A percentile compares a stretch with the other conserved stretches of the same genome.
Evolutionary conservation across 64 coral and sea anemone species (phyloP).

Genomic region (Montipora sp.): DNA sequence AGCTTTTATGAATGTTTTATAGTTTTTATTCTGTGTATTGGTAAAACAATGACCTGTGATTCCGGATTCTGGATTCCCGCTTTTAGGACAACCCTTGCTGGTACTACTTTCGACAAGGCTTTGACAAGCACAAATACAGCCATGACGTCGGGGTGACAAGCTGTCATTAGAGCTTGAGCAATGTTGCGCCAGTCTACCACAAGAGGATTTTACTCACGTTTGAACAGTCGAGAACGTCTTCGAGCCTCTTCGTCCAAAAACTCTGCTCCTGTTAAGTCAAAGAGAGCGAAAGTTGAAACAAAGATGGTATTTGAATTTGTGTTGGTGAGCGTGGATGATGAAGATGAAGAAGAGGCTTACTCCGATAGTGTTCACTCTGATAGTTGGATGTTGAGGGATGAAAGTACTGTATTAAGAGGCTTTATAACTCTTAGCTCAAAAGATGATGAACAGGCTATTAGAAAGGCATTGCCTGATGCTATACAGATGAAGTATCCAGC

Average conservation of each 20-base stretch:
- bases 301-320: too few relatives aligned
- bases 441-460: not conserved
- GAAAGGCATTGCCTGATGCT: slow-evolving; percentile 29
- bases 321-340: not conserved
- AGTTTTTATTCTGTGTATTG: too few relatives aligned
- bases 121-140: not conserved
- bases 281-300: too few relatives aligned
- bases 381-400: too few relatives aligned
- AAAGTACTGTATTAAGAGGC: slow-evolving; percentile 14
- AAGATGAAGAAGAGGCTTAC: not conserved
- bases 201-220: slow-evolving; percentile 36
- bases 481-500: slow-evolving; percentile 52
- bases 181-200: slow-evolving; percentile 31
- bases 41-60: too few relatives aligned
- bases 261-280: slow-evolving; percentile 4
- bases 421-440: slow-evolving; percentile 35
- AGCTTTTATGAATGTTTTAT: too few relatives aligned
- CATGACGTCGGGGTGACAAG: slow-evolving; percentile 10
- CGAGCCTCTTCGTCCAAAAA: not conserved
- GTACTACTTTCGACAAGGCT: not conserved
- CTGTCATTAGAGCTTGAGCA: slow-evolving; percentile 49
- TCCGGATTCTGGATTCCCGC: too few relatives aligned
- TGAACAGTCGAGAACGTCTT: not conserved
- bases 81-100: not conserved
- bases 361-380: too few relatives aligned